Percentiles rank a stretch among this genome's conserved stretches.
Conservation (phyloP, 2,888 invertebrate species). For the Pterostichus niger region DNA sequence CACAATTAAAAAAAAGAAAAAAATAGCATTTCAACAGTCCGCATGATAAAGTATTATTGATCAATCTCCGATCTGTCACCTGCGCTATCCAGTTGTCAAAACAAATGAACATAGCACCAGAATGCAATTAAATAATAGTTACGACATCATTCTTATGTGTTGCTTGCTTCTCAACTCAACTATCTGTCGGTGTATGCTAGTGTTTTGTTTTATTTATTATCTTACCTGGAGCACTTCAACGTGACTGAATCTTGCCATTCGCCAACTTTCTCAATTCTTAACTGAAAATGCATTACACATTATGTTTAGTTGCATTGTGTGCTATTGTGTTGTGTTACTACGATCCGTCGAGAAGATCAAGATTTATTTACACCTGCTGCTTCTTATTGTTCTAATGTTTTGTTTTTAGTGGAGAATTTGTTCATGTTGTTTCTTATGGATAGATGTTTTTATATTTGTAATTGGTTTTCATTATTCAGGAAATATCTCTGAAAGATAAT, state of each 20-base stretch:
- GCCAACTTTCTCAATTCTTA: constrained; percentile 43
- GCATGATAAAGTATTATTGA: no score
- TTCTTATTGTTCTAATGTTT: constrained; percentile 28
- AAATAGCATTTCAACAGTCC: no score
- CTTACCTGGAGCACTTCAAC: constrained; percentile 47
- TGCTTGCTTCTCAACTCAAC: constrained; percentile 14
- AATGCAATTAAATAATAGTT: constrained; percentile 26
- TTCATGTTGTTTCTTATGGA: not conserved
- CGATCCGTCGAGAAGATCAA: constrained; percentile 9
- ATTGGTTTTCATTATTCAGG: not conserved
- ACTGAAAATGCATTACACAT: constrained; percentile 43
- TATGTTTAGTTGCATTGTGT: constrained; percentile 20
- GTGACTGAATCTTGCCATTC: constrained; percentile 43
- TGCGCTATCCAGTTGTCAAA: not conserved
- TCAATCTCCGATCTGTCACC: no score
- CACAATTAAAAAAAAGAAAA: no score
- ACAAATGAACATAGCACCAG: not conserved
- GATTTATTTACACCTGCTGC: constrained; percentile 39
- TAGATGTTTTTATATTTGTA: not conserved
- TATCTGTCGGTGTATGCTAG: constrained; percentile 7
- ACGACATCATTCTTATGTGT: constrained; percentile 3
- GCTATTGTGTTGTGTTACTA: constrained; percentile 30
- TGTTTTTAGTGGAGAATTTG: not conserved
- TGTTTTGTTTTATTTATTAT: constrained; percentile 52
- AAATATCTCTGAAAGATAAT: not conserved